Conservation (phyloP, 2,888 invertebrate species). For the Dicyrtoma fusca region DNA sequence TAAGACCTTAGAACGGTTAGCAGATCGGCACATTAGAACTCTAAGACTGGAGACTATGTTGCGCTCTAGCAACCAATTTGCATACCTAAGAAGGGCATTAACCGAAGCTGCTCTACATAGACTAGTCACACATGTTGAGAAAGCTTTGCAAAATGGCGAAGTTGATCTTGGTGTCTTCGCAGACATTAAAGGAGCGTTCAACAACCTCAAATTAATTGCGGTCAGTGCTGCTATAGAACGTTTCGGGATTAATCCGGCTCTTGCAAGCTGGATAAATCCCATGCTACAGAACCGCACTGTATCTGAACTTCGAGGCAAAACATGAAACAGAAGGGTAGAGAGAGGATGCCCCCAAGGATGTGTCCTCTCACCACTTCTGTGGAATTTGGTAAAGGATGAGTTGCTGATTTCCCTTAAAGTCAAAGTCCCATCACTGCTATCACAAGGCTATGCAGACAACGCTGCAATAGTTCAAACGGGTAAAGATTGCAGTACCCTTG, state of each 20-base stretch:
- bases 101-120: conserved; percentile 42
- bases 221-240: conserved; percentile 27
- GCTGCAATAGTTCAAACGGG: too few species aligned
- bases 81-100: conserved; percentile 40
- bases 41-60: background rate
- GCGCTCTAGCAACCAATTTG: conserved; percentile 22
- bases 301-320: too few species aligned
- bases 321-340: too few species aligned
- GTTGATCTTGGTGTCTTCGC: conserved; percentile 45
- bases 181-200: conserved; percentile 57
- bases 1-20: conserved; percentile 40
- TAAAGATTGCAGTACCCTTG: too few species aligned
- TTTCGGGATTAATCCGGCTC: conserved; percentile 22
- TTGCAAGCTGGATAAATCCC: conserved; percentile 12
- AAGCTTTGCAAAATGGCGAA: conserved; percentile 38
- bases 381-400: conserved; percentile 2
- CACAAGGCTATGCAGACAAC: conserved; percentile 11
- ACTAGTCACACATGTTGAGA: background rate
- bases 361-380: background rate
- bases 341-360: conserved; percentile 13
- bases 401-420: background rate
- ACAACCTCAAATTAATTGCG: conserved; percentile 40
- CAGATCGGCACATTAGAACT: conserved; percentile 31
- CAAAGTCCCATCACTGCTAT: background rate
- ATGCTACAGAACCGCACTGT: too few species aligned